Conservation (phyloP, 2,113 vertebrate species). For the Gavia stellata region DNA sequence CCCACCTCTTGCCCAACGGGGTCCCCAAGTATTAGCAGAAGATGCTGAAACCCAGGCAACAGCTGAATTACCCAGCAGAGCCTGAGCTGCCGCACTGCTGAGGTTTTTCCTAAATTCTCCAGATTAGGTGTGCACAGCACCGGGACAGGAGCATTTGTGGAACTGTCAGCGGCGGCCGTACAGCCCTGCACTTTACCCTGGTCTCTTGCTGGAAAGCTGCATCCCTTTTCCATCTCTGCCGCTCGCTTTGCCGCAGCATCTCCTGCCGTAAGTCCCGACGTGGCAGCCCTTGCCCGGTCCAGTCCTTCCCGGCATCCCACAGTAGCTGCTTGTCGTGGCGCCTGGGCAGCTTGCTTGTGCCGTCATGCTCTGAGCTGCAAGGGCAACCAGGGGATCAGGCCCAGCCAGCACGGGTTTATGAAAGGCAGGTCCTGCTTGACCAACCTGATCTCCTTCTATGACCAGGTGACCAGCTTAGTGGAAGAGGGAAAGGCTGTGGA, state of each 20-base stretch:
- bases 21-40: not conserved
- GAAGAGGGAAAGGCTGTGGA: too few species aligned
- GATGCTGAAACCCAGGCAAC: not conserved
- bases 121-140: not conserved
- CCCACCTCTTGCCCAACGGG: accelerated
- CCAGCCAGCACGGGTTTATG: too few species aligned
- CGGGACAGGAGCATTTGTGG: not conserved
- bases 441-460: too few species aligned
- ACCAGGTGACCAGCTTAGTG: too few species aligned
- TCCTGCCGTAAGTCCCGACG: accelerated
- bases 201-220: not conserved
- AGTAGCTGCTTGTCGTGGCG: not conserved
- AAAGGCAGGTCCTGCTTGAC: too few species aligned
- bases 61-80: not conserved
- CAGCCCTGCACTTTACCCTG: not conserved
- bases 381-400: too few species aligned
- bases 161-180: not conserved
- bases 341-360: accelerated
- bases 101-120: not conserved
- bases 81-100: not conserved
- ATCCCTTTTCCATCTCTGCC: not conserved
- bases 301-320: not conserved
- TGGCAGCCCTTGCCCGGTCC: accelerated
- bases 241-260: not conserved
- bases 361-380: not conserved